Conservation (phyloP, 2,888 invertebrate species). For the Amblyjoppa proteus region DNA sequence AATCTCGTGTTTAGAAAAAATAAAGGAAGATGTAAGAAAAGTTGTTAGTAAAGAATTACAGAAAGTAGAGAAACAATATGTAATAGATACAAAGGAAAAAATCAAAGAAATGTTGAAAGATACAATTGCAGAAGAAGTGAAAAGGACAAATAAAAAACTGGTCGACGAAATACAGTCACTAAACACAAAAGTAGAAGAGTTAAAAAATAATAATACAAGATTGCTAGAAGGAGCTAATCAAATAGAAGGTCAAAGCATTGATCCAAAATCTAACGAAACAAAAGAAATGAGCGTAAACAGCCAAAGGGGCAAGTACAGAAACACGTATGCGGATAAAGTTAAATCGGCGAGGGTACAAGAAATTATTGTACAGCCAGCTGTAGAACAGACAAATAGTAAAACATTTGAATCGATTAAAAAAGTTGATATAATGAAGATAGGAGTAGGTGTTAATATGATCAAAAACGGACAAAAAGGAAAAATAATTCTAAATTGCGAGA, state of each 20-base stretch:
- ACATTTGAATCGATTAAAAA: slow-evolving; percentile 51
- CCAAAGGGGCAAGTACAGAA: neutral
- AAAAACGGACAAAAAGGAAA: slow-evolving; percentile 34
- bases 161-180: neutral
- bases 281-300: neutral
- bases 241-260: neutral
- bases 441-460: slow-evolving; percentile 46
- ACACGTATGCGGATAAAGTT: neutral
- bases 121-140: neutral
- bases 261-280: neutral
- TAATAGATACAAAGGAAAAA: neutral
- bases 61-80: neutral
- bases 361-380: slow-evolving; percentile 53
- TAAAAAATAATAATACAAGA: neutral
- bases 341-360: neutral
- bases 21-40: neutral
- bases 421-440: slow-evolving; percentile 51
- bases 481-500: slow-evolving; percentile 27
- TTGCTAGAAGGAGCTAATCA: too few relatives aligned
- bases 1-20: neutral
- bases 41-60: neutral
- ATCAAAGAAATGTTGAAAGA: neutral
- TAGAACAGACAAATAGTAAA: slow-evolving; percentile 55
- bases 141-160: neutral
- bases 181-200: neutral